Evolutionary conservation across 1,140 invertebrate species (phyloP).

Genomic region (Zaprionus ghesquierei): DNA sequence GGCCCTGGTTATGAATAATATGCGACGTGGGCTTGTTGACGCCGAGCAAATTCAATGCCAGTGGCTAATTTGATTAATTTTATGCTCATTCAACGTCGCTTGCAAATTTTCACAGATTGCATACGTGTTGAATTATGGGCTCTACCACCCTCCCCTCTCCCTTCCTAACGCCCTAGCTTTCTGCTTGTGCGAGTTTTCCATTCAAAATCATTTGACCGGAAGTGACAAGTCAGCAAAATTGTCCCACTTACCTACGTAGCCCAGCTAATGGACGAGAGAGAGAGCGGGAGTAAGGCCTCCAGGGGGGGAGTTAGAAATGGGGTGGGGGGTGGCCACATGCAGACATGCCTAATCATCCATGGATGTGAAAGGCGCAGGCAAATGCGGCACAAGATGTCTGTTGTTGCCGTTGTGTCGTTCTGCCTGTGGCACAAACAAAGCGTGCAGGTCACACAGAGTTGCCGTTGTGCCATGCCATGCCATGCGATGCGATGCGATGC

Average conservation of each 20-base stretch:
- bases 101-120: constrained; percentile 66
- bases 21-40: constrained; percentile 43
- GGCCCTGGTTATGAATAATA: constrained; percentile 61
- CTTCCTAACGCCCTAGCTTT: constrained; percentile 34
- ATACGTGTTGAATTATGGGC: constrained; percentile 44
- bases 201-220: constrained; percentile 73
- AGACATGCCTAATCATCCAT: constrained; percentile 71
- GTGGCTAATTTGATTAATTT: constrained; percentile 76
- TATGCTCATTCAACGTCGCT: constrained; percentile 65
- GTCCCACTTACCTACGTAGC: constrained; percentile 65
- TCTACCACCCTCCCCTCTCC: neutral
- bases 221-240: constrained; percentile 78
- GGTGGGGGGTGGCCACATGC: too few species aligned
- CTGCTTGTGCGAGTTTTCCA: constrained; percentile 54
- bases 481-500: too few species aligned
- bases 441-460: constrained; percentile 17
- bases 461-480: too few species aligned
- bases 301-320: too few species aligned
- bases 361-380: constrained; percentile 61
- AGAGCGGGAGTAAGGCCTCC: constrained; percentile 2
- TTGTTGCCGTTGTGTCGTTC: neutral
- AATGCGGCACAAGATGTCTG: constrained; percentile 66
- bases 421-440: constrained; percentile 8
- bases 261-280: neutral
- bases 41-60: constrained; percentile 51